Evolutionary conservation across 2,797 vertebrate species (phyloP).

Genomic region (Peromyscus eremicus): DNA sequence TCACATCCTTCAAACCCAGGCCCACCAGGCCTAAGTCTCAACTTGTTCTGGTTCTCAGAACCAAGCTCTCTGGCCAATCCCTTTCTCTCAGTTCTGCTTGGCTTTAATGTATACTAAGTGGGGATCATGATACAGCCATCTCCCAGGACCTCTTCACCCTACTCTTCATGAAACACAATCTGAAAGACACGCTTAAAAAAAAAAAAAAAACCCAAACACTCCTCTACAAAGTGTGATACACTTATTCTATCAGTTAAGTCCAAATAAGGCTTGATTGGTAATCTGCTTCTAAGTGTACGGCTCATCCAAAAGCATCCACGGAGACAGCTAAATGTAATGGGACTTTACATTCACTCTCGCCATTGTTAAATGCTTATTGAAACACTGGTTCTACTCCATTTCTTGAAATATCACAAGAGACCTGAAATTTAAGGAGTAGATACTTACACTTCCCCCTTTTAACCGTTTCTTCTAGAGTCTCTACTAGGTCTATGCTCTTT

Average conservation of each 20-base stretch:
- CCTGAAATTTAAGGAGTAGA: constrained; percentile 65
- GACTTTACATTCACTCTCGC: constrained; percentile 67
- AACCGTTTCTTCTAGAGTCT: constrained; percentile 49
- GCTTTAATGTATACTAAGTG: constrained; percentile 59
- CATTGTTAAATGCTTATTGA: constrained; percentile 67
- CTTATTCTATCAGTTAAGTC: constrained; percentile 44
- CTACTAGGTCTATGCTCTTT: constrained; percentile 47
- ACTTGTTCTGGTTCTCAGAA: background rate
- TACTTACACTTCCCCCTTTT: constrained; percentile 65
- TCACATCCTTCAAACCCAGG: background rate
- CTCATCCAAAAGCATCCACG: constrained; percentile 53
- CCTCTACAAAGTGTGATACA: constrained; percentile 57
- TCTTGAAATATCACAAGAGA: constrained; percentile 72
- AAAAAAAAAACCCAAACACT: background rate
- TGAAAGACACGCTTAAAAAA: constrained; percentile 47
- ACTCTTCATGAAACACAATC: constrained; percentile 50
- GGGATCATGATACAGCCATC: constrained; percentile 12
- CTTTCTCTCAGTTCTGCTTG: background rate
- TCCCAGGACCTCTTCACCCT: constrained; percentile 63
- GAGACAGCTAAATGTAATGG: constrained; percentile 55
- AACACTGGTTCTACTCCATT: constrained; percentile 62
- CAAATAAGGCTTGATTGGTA: constrained; percentile 67
- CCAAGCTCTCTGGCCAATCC: background rate
- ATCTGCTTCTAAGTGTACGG: constrained; percentile 56
- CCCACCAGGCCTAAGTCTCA: background rate